Conservation (phyloP, 1,140 invertebrate species). For the Drosophila persimilis region DNA sequence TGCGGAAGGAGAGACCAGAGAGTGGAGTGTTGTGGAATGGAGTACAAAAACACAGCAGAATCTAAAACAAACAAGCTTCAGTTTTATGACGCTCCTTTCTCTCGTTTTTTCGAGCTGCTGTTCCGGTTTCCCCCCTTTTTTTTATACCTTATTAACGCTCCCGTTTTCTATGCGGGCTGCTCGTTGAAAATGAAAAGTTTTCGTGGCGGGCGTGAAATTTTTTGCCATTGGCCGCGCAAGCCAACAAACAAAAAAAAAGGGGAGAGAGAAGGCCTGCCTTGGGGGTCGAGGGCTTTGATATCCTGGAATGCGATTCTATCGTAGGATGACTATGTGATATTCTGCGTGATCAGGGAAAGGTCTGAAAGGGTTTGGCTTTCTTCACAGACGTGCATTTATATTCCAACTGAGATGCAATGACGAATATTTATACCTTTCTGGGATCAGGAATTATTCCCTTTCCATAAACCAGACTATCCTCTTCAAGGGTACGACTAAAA, state of each 20-base stretch:
- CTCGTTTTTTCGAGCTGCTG: constrained; percentile 21
- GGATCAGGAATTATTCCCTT: no score
- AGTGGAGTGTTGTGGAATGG: constrained; percentile 8
- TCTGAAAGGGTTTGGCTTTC: no score
- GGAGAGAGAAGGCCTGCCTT: no score
- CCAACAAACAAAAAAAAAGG: constrained; percentile 10
- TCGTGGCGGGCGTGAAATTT: constrained; percentile 65
- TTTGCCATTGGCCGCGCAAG: constrained; percentile 5
- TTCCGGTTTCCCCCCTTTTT: constrained; percentile 29
- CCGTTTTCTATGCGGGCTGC: constrained; percentile 40
- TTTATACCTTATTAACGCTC: constrained; percentile 75
- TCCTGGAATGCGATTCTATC: not conserved
- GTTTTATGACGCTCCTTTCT: constrained; percentile 70
- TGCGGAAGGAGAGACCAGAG: constrained; percentile 4
- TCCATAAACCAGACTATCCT: no score
- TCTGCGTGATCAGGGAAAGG: no score
- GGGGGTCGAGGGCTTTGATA: no score
- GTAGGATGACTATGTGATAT: no score
- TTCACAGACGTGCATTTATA: no score
- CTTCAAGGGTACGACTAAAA: no score
- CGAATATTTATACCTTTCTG: no score
- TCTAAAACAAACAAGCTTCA: constrained; percentile 67
- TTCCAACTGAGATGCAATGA: no score
- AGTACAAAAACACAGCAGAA: constrained; percentile 19
- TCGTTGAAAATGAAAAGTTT: constrained; percentile 63